Evolutionary conservation across 1,140 invertebrate species (phyloP), one percentile per base, ranked within the genome.

Genomic region (Aphis gossypii): DNA sequence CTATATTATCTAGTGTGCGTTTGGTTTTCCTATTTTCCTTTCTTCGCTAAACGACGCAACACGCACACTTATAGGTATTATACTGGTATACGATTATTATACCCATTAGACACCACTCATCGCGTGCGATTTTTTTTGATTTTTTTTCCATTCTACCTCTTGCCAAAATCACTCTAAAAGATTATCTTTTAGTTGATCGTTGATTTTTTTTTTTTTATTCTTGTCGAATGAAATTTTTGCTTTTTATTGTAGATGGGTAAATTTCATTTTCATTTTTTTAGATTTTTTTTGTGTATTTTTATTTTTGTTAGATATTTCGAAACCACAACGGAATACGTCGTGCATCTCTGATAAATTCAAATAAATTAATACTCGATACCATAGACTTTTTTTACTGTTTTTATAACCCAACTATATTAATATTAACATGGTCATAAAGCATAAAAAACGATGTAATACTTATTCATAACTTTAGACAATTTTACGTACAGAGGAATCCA

Each of bases 121-220:
- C 44, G 44, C 44, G n/a, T 5, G 30, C 25, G 11, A 86, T 46
- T 86, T 30, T 44, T 86, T n/a, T n/a, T 5, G 1, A 11, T 4
- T 18, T 86, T n/a, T 68, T 76, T n/a, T 18, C 30, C 60, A 35
- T n/a, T 76, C 60, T n/a, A 76, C n/a, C 60, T 76, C n/a, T 20
- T n/a, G 14, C 60, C 21, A 86, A 86, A 46, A 86, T 87, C 86
- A 87, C 86, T 48, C 46, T 87, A 87, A 87, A 48, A 48, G 11
- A 87, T 87, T 87, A 25, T 76, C 38, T n/a, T 60, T 76, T 60
- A 76, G 60, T n/a, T n/a, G 23, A 35, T 44, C 9, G 8, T 90
- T 51, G 48, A 51, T 51, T 51, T 51, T 25, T 51, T 60, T 90
- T 60, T 25, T 51, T 88, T 38, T 46, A 23, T 30, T 44, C 14